Evolutionary conservation across 2,113 vertebrate genomes (phyloP).

Genomic region (Hystrix brachyura): DNA sequence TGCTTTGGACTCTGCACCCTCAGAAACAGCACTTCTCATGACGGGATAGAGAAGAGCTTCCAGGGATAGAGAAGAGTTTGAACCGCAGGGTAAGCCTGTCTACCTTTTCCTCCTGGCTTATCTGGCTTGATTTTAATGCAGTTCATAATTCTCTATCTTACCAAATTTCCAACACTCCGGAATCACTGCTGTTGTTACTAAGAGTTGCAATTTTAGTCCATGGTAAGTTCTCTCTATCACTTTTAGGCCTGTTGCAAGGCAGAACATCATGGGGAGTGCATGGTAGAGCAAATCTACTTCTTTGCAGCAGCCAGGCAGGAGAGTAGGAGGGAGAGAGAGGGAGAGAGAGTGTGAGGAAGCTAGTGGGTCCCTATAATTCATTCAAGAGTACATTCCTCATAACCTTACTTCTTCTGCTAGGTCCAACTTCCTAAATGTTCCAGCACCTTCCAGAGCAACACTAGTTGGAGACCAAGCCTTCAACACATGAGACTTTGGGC

Average conservation of each 20-base stretch:
- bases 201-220: background rate
- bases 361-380: background rate
- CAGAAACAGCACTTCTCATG: background rate
- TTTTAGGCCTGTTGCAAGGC: background rate
- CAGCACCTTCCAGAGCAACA: background rate
- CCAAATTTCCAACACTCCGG: background rate
- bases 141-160: background rate
- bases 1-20: background rate
- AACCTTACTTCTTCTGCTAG: background rate
- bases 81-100: background rate
- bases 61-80: background rate
- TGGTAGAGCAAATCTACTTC: background rate
- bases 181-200: background rate
- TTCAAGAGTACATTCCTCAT: background rate
- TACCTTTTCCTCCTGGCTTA: background rate
- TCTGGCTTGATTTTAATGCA: background rate
- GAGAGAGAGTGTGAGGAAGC: too few species aligned
- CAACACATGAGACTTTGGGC: background rate
- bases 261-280: background rate
- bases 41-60: background rate
- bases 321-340: background rate
- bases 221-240: background rate
- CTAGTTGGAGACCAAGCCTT: background rate
- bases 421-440: background rate
- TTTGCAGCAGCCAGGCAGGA: background rate